phyloP scores from a whole-genome alignment of 2,113 vertebrate genomes.

The Panthera uncia region DNA sequence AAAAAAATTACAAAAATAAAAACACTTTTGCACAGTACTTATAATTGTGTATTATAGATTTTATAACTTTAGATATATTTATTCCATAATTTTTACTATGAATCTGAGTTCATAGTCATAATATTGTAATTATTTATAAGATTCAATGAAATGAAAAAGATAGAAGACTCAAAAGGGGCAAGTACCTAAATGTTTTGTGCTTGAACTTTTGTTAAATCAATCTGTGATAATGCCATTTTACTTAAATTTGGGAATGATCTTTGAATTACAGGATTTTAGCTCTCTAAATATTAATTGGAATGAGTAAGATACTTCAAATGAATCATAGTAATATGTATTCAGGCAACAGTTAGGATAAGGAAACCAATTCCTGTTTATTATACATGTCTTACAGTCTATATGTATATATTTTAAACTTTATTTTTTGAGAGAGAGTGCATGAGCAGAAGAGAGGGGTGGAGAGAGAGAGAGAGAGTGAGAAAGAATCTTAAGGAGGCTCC shows the following conservation, averaged over 20 bases:
- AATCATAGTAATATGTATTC: background rate
- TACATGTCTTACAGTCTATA: background rate
- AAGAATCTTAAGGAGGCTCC: no score
- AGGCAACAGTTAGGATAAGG: background rate
- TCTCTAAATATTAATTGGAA: background rate
- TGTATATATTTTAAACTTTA: no score
- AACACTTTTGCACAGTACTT: background rate
- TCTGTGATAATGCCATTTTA: background rate
- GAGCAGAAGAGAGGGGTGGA: no score
- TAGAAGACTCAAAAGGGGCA: background rate
- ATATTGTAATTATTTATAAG: background rate
- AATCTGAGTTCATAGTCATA: background rate
- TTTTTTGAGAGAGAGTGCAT: no score
- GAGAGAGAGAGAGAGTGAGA: no score
- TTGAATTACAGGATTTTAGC: background rate
- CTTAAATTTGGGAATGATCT: conserved; percentile 40
- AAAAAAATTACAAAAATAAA: conserved; percentile 27
- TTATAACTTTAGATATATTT: background rate
- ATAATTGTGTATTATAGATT: background rate
- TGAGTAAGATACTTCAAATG: background rate
- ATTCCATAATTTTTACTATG: background rate
- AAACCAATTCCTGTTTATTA: background rate
- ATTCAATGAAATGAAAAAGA: background rate
- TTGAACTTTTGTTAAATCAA: conserved; percentile 17
- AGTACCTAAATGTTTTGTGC: background rate